Percentiles rank a stretch among this genome's conserved stretches.
Conservation (phyloP, 2,888 invertebrate genomes). For the Drosophila neonasuta region DNA sequence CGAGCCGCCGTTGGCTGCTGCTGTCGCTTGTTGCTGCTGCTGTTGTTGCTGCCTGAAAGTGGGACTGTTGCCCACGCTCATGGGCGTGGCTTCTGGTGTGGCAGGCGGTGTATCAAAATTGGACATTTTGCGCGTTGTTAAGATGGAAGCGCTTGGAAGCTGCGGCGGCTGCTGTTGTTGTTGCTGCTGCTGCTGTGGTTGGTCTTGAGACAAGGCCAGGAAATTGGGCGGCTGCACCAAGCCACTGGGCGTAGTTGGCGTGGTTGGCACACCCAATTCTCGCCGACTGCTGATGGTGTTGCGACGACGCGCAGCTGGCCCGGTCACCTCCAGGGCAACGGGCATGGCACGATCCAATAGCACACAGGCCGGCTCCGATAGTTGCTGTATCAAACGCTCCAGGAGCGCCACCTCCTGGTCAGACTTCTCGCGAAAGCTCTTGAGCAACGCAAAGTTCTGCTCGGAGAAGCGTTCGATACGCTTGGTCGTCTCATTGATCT, state of each 20-base stretch:
- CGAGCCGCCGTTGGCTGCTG: conserved; percentile 17
- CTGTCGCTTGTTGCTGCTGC: conserved; percentile 41
- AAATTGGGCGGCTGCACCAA: conserved; percentile 60
- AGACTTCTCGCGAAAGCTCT: conserved; percentile 88
- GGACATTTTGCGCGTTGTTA: conserved; percentile 76
- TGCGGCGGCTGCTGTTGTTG: conserved; percentile 42
- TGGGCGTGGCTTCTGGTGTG: conserved; percentile 82
- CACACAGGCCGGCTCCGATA: conserved; percentile 75
- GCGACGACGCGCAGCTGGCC: conserved; percentile 61
- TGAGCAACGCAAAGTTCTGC: conserved; percentile 89
- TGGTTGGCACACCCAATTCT: conserved; percentile 72
- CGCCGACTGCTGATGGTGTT: conserved; percentile 75
- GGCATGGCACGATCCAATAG: conserved; percentile 69
- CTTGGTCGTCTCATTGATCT: conserved; percentile 88
- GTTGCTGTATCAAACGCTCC: conserved; percentile 83
- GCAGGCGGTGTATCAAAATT: conserved; percentile 82
- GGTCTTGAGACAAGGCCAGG: conserved; percentile 37
- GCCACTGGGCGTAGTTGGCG: conserved; percentile 69
- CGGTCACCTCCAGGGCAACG: conserved; percentile 68
- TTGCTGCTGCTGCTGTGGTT: conserved; percentile 14
- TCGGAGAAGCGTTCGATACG: conserved; percentile 89
- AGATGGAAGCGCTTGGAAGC: conserved; percentile 47
- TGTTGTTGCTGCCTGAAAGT: conserved; percentile 80
- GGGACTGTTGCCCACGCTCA: conserved; percentile 82
- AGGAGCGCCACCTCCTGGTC: conserved; percentile 88